These are phyloP conservation scores for Propithecus perrieri DNA, from an alignment of 2,797 vertebrate genomes.

Conservation along the genomic window DNA sequence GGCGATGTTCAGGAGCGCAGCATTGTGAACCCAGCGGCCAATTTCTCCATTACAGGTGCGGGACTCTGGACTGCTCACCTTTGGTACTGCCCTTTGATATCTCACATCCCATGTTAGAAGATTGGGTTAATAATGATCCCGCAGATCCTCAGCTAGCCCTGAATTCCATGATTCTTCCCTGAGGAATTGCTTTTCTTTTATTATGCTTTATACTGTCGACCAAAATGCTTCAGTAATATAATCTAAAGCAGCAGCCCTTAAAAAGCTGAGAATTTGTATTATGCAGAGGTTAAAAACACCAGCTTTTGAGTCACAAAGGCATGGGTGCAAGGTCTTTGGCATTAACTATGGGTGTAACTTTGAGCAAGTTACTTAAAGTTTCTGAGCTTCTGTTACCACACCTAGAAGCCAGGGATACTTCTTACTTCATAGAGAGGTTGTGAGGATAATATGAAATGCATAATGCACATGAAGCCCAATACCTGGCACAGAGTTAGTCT, in stretches of 20 bases:
- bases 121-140: background rate
- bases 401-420: background rate
- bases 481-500: background rate
- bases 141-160: background rate
- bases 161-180: background rate
- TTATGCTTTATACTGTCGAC: background rate
- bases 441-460: background rate
- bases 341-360: background rate
- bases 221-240: background rate
- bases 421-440: background rate
- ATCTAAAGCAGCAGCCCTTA: background rate
- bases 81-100: background rate
- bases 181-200: background rate
- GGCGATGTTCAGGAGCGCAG: fast-evolving
- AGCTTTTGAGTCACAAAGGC: background rate
- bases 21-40: background rate
- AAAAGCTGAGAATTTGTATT: background rate
- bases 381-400: background rate
- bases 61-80: background rate
- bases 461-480: background rate
- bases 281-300: background rate
- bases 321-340: background rate
- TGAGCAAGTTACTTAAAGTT: background rate
- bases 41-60: background rate
- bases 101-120: background rate